Conservation (phyloP, 1,140 invertebrate species). For the Drosophila cardini region DNA sequence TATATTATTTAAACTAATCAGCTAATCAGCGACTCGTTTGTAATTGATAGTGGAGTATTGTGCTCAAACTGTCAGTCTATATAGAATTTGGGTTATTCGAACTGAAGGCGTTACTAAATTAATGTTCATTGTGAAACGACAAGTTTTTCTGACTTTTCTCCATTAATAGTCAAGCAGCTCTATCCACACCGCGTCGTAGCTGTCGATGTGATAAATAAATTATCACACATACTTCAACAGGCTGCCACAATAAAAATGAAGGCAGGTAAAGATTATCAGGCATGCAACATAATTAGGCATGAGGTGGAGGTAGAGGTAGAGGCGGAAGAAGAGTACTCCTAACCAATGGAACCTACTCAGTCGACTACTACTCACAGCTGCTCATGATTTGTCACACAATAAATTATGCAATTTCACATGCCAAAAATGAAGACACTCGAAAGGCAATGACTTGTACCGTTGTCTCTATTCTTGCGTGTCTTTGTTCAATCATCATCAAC, state of each 20-base stretch:
- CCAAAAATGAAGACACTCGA: slow-evolving; percentile 65
- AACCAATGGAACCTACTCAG: slow-evolving; percentile 2
- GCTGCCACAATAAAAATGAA: slow-evolving; percentile 13
- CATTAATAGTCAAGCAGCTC: slow-evolving; percentile 33
- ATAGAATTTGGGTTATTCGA: slow-evolving; percentile 9
- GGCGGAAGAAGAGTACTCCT: too few relatives aligned
- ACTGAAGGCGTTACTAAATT: background rate
- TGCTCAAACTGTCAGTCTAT: slow-evolving; percentile 20
- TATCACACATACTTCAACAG: slow-evolving; percentile 47
- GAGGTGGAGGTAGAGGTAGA: slow-evolving; percentile 24
- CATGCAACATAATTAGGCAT: slow-evolving; percentile 66
- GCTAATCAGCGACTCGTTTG: background rate
- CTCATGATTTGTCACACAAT: slow-evolving; percentile 79
- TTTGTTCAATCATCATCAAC: slow-evolving; percentile 79
- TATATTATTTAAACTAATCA: background rate
- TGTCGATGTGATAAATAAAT: slow-evolving; percentile 47
- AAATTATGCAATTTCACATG: slow-evolving; percentile 82
- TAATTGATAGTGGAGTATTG: background rate
- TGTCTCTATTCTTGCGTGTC: slow-evolving; percentile 67
- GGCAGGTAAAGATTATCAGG: slow-evolving; percentile 31
- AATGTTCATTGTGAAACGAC: background rate
- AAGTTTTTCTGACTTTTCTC: slow-evolving; percentile 21
- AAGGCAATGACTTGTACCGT: slow-evolving; percentile 17
- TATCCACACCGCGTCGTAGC: background rate
- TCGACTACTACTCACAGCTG: slow-evolving; percentile 20